Evolutionary conservation across 2,888 invertebrate genomes (phyloP).

Genomic region (Morpho achilles): DNA sequence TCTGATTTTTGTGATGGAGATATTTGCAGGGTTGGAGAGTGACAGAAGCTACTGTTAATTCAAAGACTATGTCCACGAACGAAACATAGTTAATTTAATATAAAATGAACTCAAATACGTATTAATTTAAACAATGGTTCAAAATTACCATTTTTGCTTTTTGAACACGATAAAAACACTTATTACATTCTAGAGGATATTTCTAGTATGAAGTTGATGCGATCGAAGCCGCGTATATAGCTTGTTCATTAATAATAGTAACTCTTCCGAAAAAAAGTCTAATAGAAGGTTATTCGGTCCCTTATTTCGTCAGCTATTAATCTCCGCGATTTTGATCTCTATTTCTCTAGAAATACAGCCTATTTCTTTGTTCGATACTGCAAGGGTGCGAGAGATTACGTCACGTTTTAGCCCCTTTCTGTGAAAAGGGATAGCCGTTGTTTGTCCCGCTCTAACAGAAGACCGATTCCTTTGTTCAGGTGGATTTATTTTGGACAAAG

Average conservation of each 20-base stretch:
- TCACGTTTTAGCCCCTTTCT: conserved; percentile 63
- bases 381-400: conserved; percentile 57
- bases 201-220: too few relatives aligned
- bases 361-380: conserved; percentile 28
- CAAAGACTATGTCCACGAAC: too few relatives aligned
- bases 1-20: too few relatives aligned
- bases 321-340: not conserved
- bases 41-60: too few relatives aligned
- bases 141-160: too few relatives aligned
- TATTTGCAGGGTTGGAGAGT: too few relatives aligned
- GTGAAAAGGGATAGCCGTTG: conserved; percentile 33
- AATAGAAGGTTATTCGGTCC: conserved; percentile 33
- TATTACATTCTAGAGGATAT: too few relatives aligned
- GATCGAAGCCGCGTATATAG: not conserved
- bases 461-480: conserved; percentile 46
- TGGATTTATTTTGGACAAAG: conserved; percentile 26
- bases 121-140: too few relatives aligned
- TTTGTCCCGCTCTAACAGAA: conserved; percentile 38
- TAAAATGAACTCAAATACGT: too few relatives aligned
- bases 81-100: too few relatives aligned
- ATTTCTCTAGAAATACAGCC: conserved; percentile 26
- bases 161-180: too few relatives aligned
- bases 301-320: conserved; percentile 42
- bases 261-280: conserved; percentile 14
- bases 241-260: conserved; percentile 9